Conservation (phyloP, 2,113 vertebrate genomes). For the Procavia capensis region DNA sequence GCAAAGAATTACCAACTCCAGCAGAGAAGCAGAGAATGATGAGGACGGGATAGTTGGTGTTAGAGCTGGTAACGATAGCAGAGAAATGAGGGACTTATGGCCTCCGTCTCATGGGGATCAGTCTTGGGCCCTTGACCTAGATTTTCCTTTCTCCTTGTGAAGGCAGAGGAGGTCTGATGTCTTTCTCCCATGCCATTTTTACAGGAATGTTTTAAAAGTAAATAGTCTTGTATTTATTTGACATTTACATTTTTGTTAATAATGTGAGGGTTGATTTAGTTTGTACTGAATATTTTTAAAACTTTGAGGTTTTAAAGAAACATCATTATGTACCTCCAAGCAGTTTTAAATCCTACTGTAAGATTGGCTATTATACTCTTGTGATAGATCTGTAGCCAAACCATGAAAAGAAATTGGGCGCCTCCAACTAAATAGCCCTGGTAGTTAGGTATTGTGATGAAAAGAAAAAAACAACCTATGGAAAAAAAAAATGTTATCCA, state of each 20-base stretch:
- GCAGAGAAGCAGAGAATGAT: too few species aligned
- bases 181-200: too few species aligned
- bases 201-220: slow-evolving; percentile 48
- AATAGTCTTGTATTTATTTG: slow-evolving; percentile 21
- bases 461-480: neutral
- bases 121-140: too few species aligned
- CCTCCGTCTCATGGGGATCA: too few species aligned
- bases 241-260: slow-evolving; percentile 55
- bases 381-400: slow-evolving; percentile 67
- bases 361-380: slow-evolving; percentile 46
- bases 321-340: slow-evolving; percentile 43
- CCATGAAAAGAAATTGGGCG: slow-evolving; percentile 62
- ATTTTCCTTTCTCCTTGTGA: too few species aligned
- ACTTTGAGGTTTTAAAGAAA: slow-evolving; percentile 64
- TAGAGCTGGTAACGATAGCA: too few species aligned
- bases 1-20: too few species aligned
- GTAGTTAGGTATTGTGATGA: slow-evolving; percentile 36
- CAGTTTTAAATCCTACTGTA: slow-evolving; percentile 3
- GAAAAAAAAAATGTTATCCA: slow-evolving; percentile 53
- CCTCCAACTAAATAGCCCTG: slow-evolving; percentile 67
- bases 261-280: slow-evolving; percentile 45
- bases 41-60: too few species aligned
- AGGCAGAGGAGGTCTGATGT: too few species aligned
- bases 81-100: too few species aligned
- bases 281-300: slow-evolving; percentile 64